phyloP scores from a whole-genome alignment of 2,797 vertebrate genomes.

The Muscicapa striata region DNA sequence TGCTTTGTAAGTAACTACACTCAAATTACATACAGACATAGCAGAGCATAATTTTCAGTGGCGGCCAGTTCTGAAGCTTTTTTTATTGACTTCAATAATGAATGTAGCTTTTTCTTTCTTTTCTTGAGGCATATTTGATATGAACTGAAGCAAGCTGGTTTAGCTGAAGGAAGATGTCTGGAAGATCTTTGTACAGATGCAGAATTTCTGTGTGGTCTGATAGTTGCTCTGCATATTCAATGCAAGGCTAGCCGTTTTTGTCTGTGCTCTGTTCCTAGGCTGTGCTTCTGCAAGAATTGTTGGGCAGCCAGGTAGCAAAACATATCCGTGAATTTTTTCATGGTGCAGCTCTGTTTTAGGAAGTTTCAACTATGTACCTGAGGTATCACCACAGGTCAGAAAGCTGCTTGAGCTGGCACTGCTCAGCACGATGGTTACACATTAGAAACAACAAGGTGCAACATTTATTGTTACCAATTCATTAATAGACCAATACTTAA shows the following conservation, averaged over 20 bases:
- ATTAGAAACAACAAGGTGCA: not conserved
- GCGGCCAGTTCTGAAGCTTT: not conserved
- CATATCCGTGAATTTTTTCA: not conserved
- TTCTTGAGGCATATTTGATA: not conserved
- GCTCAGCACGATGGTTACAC: not conserved
- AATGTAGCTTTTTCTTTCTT: not conserved
- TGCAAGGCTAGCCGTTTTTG: not conserved
- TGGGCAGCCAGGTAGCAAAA: not conserved
- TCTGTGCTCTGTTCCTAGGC: not conserved
- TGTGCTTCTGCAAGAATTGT: not conserved
- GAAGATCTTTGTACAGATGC: not conserved
- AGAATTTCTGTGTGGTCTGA: not conserved
- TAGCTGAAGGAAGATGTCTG: not conserved
- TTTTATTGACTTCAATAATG: not conserved
- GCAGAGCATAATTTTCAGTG: not conserved
- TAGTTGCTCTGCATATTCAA: fast-evolving
- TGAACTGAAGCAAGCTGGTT: not conserved
- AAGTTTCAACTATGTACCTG: not conserved
- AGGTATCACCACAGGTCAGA: not conserved
- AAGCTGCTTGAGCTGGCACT: not conserved
- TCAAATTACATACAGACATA: not conserved
- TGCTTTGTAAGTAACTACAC: not conserved
- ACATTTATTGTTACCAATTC: not conserved
- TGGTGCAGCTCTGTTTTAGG: not conserved
- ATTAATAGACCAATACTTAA: not conserved